Percentiles rank a stretch among this genome's conserved stretches.
phyloP scores from a whole-genome alignment of 1,140 invertebrate species.

The Saccostrea echinata region DNA sequence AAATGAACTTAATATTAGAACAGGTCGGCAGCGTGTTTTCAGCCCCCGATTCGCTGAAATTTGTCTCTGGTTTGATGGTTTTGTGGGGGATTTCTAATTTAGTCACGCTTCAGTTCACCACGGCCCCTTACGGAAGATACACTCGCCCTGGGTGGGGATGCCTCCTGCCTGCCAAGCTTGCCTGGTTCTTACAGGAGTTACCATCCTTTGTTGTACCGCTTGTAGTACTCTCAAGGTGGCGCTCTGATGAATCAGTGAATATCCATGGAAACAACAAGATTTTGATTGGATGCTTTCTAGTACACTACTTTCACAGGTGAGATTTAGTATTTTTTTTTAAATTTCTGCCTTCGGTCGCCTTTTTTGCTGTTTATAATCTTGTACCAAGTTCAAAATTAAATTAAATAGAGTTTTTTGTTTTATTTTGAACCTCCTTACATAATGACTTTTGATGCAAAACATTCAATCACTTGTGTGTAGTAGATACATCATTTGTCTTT shows the following conservation, averaged over 20 bases:
- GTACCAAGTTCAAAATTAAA: no score
- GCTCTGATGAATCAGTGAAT: not conserved
- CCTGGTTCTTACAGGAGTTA: conserved; percentile 75
- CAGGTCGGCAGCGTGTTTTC: not conserved
- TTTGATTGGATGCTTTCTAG: conserved; percentile 73
- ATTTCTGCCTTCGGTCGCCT: not conserved
- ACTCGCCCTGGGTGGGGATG: conserved; percentile 65
- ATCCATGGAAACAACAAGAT: conserved; percentile 69
- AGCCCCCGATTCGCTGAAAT: not conserved
- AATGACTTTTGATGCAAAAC: no score
- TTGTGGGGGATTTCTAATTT: conserved; percentile 56
- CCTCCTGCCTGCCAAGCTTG: conserved; percentile 66
- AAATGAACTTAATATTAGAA: not conserved
- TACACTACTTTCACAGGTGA: conserved; percentile 81
- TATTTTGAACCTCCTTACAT: no score
- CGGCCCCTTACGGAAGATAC: conserved; percentile 73
- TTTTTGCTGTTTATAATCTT: no score
- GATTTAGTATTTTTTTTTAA: conserved; percentile 19
- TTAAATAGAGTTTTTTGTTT: no score
- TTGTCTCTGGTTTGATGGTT: conserved; percentile 49
- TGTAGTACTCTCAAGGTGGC: conserved; percentile 51
- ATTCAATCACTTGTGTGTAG: no score
- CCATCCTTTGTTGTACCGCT: conserved; percentile 70
- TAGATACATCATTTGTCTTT: not conserved
- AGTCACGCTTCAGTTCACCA: conserved; percentile 56